Evolutionary conservation across 2,888 invertebrate species (phyloP).

Genomic region (Eristalis arbustorum): DNA sequence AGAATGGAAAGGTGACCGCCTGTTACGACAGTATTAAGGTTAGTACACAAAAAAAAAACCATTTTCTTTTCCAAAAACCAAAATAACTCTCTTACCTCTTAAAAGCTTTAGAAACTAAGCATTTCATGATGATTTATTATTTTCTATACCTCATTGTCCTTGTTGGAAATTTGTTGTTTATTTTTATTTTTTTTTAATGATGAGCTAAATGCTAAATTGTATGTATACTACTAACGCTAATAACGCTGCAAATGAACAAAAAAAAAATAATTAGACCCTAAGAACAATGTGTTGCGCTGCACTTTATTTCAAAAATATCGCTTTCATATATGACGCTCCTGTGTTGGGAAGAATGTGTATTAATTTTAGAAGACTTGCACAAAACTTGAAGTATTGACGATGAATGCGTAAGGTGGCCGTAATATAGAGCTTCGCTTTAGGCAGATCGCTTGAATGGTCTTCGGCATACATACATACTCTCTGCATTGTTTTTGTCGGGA

Average conservation of each 20-base stretch:
- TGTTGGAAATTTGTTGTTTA: slow-evolving; percentile 30
- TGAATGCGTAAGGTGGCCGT: neutral
- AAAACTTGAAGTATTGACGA: neutral
- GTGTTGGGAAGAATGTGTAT: slow-evolving; percentile 2
- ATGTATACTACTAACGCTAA: slow-evolving; percentile 59
- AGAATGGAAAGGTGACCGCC: slow-evolving; percentile 99
- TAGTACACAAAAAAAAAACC: slow-evolving; percentile 81
- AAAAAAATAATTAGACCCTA: slow-evolving; percentile 9
- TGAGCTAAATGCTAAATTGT: slow-evolving; percentile 49
- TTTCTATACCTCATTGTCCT: slow-evolving; percentile 42
- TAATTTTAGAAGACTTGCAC: slow-evolving; percentile 21
- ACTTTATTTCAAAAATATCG: slow-evolving; percentile 27
- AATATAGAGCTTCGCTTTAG: slow-evolving; percentile 27
- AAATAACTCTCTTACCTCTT: neutral
- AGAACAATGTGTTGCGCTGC: slow-evolving; percentile 52
- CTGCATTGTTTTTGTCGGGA: neutral
- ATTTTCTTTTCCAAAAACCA: neutral
- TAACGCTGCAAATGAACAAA: slow-evolving; percentile 40
- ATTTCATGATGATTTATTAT: slow-evolving; percentile 38
- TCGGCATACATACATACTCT: neutral
- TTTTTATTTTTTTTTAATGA: slow-evolving; percentile 21
- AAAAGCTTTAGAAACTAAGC: slow-evolving; percentile 34
- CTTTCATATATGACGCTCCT: slow-evolving; percentile 40
- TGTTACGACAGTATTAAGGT: slow-evolving; percentile 99
- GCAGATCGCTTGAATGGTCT: neutral